Base-by-base conservation (phyloP, 2,113 vertebrate species). In the Pangasianodon hypophthalmus region DNA sequence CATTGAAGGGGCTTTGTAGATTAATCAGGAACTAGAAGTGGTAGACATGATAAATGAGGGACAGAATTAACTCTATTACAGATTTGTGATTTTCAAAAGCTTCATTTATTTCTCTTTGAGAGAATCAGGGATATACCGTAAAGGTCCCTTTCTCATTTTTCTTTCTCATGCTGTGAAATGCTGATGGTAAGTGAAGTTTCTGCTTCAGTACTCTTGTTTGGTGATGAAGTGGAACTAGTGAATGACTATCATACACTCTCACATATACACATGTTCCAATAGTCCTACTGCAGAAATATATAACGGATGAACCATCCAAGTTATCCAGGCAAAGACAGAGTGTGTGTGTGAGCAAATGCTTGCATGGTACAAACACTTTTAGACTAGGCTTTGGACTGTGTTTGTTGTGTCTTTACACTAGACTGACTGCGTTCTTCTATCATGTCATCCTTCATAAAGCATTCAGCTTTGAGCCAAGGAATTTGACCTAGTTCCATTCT, bases 401-500 rank as follows among this genome's bases (percentile, higher is more conserved):
- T 62, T 82, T 54, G 87, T 69, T 88, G 48, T 69, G 87, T 83
- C 87, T 88, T 64, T 88, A 11, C 5, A 7, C 18, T 52, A 46
- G 71, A 77, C 71, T 11, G 60, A 52, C 58, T 67, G 79, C 58
- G 48, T 67, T 19, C 50, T 13, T 79, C 44, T 52, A 37, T 84
- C n/a, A 64, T 41, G 48, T 77, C 32, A 88, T 90, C 5, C 21
- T 80, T 69, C 26, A 62, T 84, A 73, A 81, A 37, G 37, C 26
- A 80, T 87, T 64, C 46, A 82, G 58, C 58, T 71, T 85, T 48
- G 52, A 41, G 32, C 60, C 85, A 32, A 84, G 64, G 64, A 87
- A 84, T 87, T 79, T 87, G 79, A 91, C 62, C 86, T 85, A 85
- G 84, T 88, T 90, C 7, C 16, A 79, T 81, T 87, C 56, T 56